Evolutionary conservation across 1,140 invertebrate species (phyloP).

Genomic region (Drosophila tani): DNA sequence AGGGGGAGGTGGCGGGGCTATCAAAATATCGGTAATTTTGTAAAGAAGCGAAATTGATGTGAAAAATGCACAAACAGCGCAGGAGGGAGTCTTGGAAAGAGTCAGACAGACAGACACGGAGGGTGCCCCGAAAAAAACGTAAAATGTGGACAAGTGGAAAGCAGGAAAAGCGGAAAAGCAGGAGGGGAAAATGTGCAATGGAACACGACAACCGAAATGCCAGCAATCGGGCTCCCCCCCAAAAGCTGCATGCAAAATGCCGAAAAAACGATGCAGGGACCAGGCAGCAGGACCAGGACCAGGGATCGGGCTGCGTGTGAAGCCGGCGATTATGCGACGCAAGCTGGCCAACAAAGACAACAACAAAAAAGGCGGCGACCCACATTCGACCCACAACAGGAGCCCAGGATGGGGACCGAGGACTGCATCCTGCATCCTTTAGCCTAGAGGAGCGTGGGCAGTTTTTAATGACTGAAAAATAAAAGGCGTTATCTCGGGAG

Average conservation of each 20-base stretch:
- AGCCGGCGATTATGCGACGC: conserved; percentile 76
- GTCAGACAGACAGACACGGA: conserved; percentile 64
- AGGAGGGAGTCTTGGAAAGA: conserved; percentile 43
- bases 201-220: conserved; percentile 22
- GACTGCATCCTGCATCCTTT: too few relatives aligned
- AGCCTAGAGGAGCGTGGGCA: conserved; percentile 22
- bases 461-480: conserved; percentile 81
- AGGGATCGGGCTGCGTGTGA: conserved; percentile 61
- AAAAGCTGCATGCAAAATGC: conserved; percentile 50
- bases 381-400: conserved; percentile 73
- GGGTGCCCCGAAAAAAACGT: conserved; percentile 18
- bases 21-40: conserved; percentile 72
- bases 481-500: conserved; percentile 22
- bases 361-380: conserved; percentile 67
- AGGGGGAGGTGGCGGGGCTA: neutral
- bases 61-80: conserved; percentile 49
- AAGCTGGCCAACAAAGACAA: conserved; percentile 64
- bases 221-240: conserved; percentile 2
- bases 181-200: conserved; percentile 21
- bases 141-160: conserved; percentile 6
- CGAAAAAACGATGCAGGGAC: conserved; percentile 48
- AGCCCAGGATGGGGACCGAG: neutral
- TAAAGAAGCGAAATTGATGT: conserved; percentile 76
- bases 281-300: neutral
- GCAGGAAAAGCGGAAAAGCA: conserved; percentile 14